Conservation (phyloP, 1,140 invertebrate genomes). For the Drosophila leontia region DNA sequence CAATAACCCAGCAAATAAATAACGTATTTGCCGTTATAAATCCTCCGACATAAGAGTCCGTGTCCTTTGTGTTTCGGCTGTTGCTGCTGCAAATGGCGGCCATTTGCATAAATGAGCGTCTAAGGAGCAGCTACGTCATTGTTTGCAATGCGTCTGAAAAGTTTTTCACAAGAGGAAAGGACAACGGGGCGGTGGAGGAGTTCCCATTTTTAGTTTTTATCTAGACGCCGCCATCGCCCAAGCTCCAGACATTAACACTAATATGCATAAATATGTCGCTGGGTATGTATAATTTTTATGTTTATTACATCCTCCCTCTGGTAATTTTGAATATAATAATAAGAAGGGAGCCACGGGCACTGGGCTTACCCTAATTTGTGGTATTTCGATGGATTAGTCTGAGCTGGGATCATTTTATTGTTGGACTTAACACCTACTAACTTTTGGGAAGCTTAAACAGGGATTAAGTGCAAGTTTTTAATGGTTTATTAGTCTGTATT, state of each 20-base stretch:
- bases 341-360: not conserved
- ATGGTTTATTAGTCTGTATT: not conserved
- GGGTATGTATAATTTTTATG: conserved; percentile 66
- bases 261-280: conserved; percentile 60
- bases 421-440: not conserved
- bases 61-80: conserved; percentile 31
- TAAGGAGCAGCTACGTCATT: conserved; percentile 63
- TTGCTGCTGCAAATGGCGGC: conserved; percentile 41
- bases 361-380: conserved; percentile 8
- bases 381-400: conserved; percentile 21
- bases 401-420: not conserved
- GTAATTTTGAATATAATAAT: conserved; percentile 29
- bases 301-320: conserved; percentile 49
- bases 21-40: conserved; percentile 65
- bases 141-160: conserved; percentile 66
- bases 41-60: conserved; percentile 25
- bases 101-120: conserved; percentile 59
- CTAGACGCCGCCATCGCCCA: conserved; percentile 22
- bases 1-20: conserved; percentile 69
- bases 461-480: not conserved
- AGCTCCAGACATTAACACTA: conserved; percentile 54
- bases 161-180: conserved; percentile 34
- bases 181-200: not conserved
- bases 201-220: conserved; percentile 50
- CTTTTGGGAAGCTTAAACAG: not conserved